These are phyloP conservation scores for Notothenia coriiceps DNA, from an alignment of 2,113 vertebrate genomes.

Conservation along the genomic window DNA sequence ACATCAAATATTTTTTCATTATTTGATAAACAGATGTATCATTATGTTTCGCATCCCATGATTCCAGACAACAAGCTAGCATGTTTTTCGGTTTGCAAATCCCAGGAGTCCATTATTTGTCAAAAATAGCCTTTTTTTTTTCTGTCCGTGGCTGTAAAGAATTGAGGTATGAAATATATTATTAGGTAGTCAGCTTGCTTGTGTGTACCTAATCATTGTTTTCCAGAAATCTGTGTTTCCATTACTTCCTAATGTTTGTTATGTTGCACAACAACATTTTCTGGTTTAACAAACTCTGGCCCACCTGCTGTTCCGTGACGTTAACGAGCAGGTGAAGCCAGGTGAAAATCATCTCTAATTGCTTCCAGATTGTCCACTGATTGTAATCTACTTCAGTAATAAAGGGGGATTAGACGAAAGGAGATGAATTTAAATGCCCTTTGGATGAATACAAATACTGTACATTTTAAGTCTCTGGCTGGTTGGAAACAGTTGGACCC, in stretches of 20 bases:
- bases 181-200: not conserved
- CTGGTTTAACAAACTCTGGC: not conserved
- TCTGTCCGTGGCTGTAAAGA: not conserved
- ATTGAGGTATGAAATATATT: not conserved
- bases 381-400: constrained; percentile 22
- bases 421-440: not conserved
- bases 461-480: not conserved
- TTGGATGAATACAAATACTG: not conserved
- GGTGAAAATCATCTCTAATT: constrained; percentile 7
- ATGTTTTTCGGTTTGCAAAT: not conserved
- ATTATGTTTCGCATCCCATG: not conserved
- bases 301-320: constrained; percentile 8
- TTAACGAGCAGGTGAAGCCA: constrained; percentile 8
- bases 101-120: not conserved
- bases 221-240: not conserved
- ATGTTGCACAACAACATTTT: not conserved
- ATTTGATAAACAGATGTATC: not conserved
- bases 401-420: constrained; percentile 7
- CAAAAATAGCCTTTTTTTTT: not conserved
- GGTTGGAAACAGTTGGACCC: not conserved
- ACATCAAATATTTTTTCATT: not conserved
- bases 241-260: not conserved
- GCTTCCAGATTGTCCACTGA: not conserved
- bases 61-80: not conserved
- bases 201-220: not conserved